Conservation (phyloP, 35 echinoderm and acorn worm species). For the Diadema setosum region DNA sequence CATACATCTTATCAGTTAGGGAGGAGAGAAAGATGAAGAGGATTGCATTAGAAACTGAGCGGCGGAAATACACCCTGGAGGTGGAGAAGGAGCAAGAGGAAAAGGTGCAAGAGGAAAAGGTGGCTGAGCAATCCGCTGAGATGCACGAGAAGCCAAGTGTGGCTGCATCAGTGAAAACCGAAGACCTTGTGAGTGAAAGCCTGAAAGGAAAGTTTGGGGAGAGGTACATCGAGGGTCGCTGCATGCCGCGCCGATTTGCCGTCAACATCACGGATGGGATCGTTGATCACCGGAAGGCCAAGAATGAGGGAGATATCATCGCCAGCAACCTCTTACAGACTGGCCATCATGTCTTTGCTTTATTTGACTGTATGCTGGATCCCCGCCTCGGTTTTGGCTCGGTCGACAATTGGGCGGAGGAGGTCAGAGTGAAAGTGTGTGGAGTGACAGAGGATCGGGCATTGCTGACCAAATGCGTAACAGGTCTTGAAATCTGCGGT, state of each 20-base stretch:
- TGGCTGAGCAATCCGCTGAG: neutral
- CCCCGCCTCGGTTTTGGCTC: neutral
- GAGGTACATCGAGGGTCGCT: neutral
- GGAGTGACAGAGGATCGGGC: neutral
- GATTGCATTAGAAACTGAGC: neutral
- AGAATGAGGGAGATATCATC: neutral
- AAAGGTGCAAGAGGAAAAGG: neutral
- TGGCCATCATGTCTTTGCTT: conserved; percentile 20
- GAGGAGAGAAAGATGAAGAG: neutral
- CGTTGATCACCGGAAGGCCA: neutral
- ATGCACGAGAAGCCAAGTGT: neutral
- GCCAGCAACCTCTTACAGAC: neutral
- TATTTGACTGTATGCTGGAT: neutral
- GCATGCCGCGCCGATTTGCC: conserved; percentile 9
- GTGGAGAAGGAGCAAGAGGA: neutral
- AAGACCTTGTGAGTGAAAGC: neutral
- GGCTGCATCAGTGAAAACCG: neutral
- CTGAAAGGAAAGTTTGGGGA: conserved; percentile 20
- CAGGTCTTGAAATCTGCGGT: neutral
- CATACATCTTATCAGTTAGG: neutral
- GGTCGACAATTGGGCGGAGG: neutral
- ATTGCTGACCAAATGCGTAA: neutral
- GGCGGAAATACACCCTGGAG: neutral
- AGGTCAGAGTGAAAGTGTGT: neutral
- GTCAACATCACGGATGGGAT: conserved; percentile 25